Conservation (phyloP, 2,113 vertebrate genomes). For the Epinephelus moara region DNA sequence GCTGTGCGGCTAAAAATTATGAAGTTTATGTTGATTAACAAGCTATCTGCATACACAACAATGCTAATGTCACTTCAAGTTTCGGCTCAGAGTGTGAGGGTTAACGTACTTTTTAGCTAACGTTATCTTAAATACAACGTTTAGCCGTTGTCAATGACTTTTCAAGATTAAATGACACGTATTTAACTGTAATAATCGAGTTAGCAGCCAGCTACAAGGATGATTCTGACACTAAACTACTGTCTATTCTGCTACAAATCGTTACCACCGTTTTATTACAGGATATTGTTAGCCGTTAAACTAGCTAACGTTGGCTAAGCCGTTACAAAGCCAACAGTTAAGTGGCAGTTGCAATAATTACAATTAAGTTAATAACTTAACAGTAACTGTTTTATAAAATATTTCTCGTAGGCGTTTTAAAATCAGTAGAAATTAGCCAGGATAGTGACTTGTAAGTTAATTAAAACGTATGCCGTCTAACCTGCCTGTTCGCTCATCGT, state of each 20-base stretch:
- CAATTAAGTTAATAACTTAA: too few relatives aligned
- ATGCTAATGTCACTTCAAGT: too few relatives aligned
- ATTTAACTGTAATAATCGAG: neutral
- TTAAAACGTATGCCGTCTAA: neutral
- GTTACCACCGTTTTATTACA: neutral
- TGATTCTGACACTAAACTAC: neutral
- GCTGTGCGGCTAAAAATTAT: neutral
- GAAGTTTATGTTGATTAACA: neutral
- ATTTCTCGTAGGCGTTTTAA: too few relatives aligned
- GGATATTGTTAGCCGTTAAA: too few relatives aligned
- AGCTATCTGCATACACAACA: neutral
- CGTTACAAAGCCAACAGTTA: neutral
- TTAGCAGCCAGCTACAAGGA: neutral
- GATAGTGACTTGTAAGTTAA: neutral
- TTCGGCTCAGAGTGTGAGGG: too few relatives aligned
- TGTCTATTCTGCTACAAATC: neutral
- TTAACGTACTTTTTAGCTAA: too few relatives aligned
- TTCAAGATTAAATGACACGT: neutral
- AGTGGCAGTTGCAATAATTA: too few relatives aligned
- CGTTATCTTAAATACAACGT: too few relatives aligned
- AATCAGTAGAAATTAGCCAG: too few relatives aligned
- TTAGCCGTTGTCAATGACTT: neutral
- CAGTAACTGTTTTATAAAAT: too few relatives aligned
- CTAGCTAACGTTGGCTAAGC: too few relatives aligned
- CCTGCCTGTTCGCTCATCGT: neutral